Conservation (phyloP, 1,140 invertebrate species). For the Holotrichia oblita region DNA sequence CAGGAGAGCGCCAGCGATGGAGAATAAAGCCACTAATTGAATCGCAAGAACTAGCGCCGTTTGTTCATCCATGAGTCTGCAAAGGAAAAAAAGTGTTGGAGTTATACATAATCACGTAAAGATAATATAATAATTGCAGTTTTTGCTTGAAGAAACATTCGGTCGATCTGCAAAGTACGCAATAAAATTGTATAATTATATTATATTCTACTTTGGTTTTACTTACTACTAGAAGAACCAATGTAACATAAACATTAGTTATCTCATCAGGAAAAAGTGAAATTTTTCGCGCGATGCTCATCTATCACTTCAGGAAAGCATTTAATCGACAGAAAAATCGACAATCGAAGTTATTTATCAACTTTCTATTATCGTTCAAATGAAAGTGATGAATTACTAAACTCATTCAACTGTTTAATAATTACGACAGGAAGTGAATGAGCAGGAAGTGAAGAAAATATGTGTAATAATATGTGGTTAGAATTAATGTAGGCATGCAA, state of each 20-base stretch:
- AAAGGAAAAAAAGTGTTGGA: constrained; percentile 43
- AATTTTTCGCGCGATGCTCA: neutral
- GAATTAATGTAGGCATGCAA: neutral
- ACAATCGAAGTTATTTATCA: neutral
- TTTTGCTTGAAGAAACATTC: too few species aligned
- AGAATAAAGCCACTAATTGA: constrained; percentile 79
- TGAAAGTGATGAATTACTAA: constrained; percentile 34
- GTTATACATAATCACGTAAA: neutral
- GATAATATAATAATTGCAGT: too few species aligned
- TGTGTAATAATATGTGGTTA: neutral
- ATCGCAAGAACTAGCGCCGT: constrained; percentile 79
- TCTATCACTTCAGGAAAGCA: neutral
- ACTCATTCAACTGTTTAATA: neutral
- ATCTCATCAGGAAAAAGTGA: constrained; percentile 1
- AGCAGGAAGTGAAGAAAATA: neutral
- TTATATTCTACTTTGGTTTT: too few species aligned
- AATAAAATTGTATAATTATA: neutral
- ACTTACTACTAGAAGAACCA: neutral
- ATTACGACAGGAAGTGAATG: constrained; percentile 7
- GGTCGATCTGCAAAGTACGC: too few species aligned
- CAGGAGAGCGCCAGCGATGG: constrained; percentile 79
- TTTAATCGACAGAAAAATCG: constrained; percentile 6
- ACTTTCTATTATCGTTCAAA: constrained; percentile 12
- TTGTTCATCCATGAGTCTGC: constrained; percentile 74
- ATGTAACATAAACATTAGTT: neutral